These are phyloP conservation scores for Meghimatium bilineatum DNA, from an alignment of 2,888 invertebrate genomes.

Conservation along the genomic window DNA sequence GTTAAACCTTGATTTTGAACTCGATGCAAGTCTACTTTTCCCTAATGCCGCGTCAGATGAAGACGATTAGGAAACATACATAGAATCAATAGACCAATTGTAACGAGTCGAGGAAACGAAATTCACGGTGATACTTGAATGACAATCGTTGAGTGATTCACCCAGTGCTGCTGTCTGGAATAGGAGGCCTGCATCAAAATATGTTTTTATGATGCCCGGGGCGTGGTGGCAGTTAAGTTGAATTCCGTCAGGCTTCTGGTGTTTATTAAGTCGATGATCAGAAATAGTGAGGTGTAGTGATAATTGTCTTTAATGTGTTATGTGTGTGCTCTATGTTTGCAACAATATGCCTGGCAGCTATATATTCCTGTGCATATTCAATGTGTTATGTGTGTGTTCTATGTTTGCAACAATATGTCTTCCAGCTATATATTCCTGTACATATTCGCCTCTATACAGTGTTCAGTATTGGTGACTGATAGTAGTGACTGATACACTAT, in stretches of 20 bases:
- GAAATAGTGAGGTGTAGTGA: background rate
- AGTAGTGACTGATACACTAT: too few relatives aligned
- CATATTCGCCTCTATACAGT: too few relatives aligned
- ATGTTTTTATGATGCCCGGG: background rate
- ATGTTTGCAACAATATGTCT: too few relatives aligned
- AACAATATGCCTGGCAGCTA: too few relatives aligned
- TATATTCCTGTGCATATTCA: too few relatives aligned
- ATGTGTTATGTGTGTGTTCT: background rate
- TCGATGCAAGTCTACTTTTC: background rate
- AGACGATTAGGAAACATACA: background rate
- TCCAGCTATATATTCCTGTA: too few relatives aligned
- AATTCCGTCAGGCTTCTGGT: background rate
- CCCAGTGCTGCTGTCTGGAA: background rate
- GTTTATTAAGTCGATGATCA: background rate
- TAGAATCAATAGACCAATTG: slow-evolving; percentile 27
- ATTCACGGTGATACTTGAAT: slow-evolving; percentile 8
- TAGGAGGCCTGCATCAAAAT: background rate
- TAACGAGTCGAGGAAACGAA: background rate
- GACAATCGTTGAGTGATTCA: slow-evolving; percentile 12
- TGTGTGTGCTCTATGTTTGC: background rate
- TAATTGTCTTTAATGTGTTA: background rate
- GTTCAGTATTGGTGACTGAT: too few relatives aligned
- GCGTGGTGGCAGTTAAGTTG: background rate
- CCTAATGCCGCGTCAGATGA: background rate
- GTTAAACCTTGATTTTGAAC: background rate